Base-by-base conservation (phyloP, 2,888 invertebrate species). In the Pammene aurita region DNA sequence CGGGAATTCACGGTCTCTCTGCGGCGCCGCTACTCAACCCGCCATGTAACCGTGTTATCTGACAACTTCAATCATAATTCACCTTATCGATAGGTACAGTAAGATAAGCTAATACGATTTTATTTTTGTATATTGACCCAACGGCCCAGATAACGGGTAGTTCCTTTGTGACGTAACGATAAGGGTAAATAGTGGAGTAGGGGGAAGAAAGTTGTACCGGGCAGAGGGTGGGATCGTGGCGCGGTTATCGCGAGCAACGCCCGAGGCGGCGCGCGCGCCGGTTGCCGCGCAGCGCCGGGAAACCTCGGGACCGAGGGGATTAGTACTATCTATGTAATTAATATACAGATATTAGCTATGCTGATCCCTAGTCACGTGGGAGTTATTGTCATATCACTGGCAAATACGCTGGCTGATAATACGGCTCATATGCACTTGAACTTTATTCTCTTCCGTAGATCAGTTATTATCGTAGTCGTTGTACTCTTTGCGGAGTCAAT, bases 231-330 rank as follows among this genome's bases (percentile, higher is more conserved):
- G 50, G 11, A 50, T 4, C 16, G 67, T 5, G 48, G 16, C 16
- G 67, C 42, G 42, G 34, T 62, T 62, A 57, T 67, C 62, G 67
- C 44, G 38, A 1, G 34, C 7, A 35, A 0, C 26, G 26, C 26
- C 14, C 34, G n/a, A 26, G 26, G 48, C n/a, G 2, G 61, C 61
- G 52, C 71, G 70, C 70, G 65, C 48, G 35, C 44, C 7, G 69
- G 64, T 67, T 54, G 68, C 63, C 63, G 66, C 71, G 50, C 75
- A 72, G 60, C 60, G 70, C 73, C 55, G 55, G 57, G 62, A 61
- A 54, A 62, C n/a, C 56, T n/a, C 57, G 50, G 62, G 42, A 56
- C 50, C 14, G 9, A 7, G 46, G 46, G 46, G 46, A 46, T 46
- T 46, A 46, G 7, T 7, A 5, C 6, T 46, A 48, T 48, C 48